Conservation (phyloP, 2,888 invertebrate species). For the Seira musarum region DNA sequence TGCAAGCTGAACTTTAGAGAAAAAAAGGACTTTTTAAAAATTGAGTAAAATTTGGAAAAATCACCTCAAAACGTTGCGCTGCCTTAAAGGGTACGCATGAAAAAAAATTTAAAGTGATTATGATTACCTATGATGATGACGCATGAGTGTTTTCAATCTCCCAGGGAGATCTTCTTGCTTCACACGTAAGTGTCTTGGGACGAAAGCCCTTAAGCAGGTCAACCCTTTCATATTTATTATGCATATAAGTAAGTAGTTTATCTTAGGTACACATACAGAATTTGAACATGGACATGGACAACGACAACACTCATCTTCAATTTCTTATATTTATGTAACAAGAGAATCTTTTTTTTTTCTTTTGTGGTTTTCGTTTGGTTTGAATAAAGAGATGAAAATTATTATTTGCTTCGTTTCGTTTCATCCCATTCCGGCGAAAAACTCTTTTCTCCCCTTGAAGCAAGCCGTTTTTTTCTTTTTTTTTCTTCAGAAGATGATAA, state of each 20-base stretch:
- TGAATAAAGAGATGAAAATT: slow-evolving; percentile 24
- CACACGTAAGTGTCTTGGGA: slow-evolving; percentile 18
- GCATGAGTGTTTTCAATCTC: slow-evolving; percentile 25
- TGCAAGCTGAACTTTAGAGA: no score
- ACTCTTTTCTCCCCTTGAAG: background rate
- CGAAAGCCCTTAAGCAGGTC: slow-evolving; percentile 47
- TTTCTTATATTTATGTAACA: no score
- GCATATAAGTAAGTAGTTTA: background rate
- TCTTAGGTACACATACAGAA: no score
- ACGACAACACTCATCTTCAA: no score
- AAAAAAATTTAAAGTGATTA: no score
- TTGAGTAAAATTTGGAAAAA: no score
- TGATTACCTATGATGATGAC: no score
- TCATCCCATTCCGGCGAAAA: background rate
- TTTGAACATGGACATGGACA: no score
- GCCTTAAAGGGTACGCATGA: no score
- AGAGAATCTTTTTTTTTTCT: slow-evolving; percentile 24
- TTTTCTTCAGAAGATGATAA: slow-evolving; percentile 51
- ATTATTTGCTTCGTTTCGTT: slow-evolving; percentile 36
- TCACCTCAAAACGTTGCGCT: no score
- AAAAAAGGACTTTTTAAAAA: no score
- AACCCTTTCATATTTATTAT: slow-evolving; percentile 44
- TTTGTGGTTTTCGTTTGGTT: background rate
- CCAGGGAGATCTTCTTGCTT: slow-evolving; percentile 33
- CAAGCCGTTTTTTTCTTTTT: slow-evolving; percentile 40